Base-by-base conservation (phyloP, 2,888 invertebrate species). In the Agrochola macilenta region DNA sequence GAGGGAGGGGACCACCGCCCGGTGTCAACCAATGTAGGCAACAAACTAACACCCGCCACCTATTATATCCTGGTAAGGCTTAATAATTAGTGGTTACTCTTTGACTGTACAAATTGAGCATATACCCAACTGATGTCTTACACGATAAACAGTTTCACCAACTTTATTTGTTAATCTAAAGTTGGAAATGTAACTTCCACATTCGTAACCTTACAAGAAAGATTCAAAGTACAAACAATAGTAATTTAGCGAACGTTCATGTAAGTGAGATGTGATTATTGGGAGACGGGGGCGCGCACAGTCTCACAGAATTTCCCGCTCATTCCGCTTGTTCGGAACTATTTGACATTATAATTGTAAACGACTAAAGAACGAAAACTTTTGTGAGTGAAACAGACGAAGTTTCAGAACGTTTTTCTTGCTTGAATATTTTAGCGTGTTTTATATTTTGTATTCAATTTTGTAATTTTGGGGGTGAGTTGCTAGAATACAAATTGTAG, bases 321-420 rank as follows among this genome's bases (percentile, higher is more conserved):
- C 74, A 81, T 82, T 79, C 66, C 74, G 52, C 69, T 73, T 49
- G 68, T 78, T 74, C 69, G 26, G 52, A 79, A 86, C 81, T 85
- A 89, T 83, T 83, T 86, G 83, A 89, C 85, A 83, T 82, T 84
- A 74, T 83, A 87, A 88, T 83, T 83, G 82, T 79, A 74, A 79
- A 68, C 73, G 74, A 79, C 69, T 39, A 58, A 71, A 49, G 76
- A 74, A 35, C 35, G 35, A 35, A 76, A 80, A 87, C 58, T 82
- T 85, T 78, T 60, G 60, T 63, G 5, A 69, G 39, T 49, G 52
- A 74, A 76, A 68, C 68, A 61, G 73, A 61, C 54, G 30, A 70
- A 66, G 64, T 78, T 81, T 52, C 3, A 4, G 30, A 52, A 43
- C 64, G 69, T 73, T 70, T 73, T 68, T 69, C 64, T 61, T 61